Conservation (phyloP, 2,888 invertebrate genomes). For the Idaea aversata region DNA sequence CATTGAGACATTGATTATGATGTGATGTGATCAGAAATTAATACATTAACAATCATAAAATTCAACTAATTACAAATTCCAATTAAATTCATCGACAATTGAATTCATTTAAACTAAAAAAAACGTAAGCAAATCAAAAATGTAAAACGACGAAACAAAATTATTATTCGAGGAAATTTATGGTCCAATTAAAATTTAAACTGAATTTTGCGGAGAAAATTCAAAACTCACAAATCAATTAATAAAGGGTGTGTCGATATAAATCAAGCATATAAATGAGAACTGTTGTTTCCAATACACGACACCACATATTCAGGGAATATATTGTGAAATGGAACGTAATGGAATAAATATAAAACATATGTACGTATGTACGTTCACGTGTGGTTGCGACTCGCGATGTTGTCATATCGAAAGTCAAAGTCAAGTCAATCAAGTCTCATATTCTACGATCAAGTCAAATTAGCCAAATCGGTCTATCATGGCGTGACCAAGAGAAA, state of each 20-base stretch:
- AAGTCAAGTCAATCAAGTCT: too few species aligned
- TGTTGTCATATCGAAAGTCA: not conserved
- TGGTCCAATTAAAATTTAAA: conserved; percentile 45
- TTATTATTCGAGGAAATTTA: conserved; percentile 33
- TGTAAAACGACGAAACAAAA: conserved; percentile 13
- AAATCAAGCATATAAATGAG: conserved; percentile 35
- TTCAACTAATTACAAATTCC: not conserved
- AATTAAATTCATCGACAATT: not conserved
- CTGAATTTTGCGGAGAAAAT: conserved; percentile 38
- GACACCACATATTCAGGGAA: not conserved
- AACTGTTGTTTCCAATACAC: conserved; percentile 18
- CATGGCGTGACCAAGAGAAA: too few species aligned
- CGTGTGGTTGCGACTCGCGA: not conserved
- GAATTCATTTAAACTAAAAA: not conserved
- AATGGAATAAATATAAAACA: not conserved
- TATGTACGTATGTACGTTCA: not conserved
- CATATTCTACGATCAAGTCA: too few species aligned
- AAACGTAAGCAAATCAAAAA: not conserved
- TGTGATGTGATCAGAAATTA: not conserved
- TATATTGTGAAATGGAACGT: not conserved
- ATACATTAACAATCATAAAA: not conserved
- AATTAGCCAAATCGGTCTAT: too few species aligned
- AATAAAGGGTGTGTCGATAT: conserved; percentile 36
- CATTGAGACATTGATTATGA: too few species aligned
- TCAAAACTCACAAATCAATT: conserved; percentile 39